phyloP scores from a whole-genome alignment of 2,113 vertebrate species.

The Hystrix brachyura region DNA sequence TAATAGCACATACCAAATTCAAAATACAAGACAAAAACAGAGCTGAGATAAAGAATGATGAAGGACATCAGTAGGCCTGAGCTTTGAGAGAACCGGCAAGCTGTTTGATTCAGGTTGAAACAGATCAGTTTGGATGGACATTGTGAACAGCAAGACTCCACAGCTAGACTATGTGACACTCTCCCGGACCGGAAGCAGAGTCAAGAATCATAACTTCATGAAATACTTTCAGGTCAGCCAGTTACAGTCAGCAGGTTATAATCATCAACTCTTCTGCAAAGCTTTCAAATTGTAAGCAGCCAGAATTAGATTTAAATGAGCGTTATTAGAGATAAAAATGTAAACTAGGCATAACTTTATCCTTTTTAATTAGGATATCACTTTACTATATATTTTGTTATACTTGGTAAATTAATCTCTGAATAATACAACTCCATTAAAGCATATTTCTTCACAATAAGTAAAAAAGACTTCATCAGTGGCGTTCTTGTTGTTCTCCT shows the following conservation, averaged over 20 bases:
- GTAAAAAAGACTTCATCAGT: background rate
- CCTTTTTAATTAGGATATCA: constrained; percentile 6
- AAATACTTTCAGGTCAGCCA: background rate
- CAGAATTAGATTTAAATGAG: background rate
- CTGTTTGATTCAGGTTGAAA: background rate
- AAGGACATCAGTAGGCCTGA: background rate
- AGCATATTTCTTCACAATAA: constrained; percentile 6
- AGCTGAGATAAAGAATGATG: background rate
- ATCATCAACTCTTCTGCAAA: constrained; percentile 1
- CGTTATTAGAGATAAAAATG: background rate
- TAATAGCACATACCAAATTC: background rate
- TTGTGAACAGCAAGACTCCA: background rate
- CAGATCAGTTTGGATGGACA: background rate
- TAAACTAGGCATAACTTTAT: background rate
- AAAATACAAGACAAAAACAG: background rate
- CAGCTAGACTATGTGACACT: background rate
- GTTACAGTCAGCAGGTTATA: background rate
- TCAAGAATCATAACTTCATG: background rate
- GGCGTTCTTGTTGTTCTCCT: background rate
- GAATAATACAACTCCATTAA: constrained; percentile 9
- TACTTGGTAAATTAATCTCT: background rate
- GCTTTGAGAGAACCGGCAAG: background rate
- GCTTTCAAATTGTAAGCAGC: background rate
- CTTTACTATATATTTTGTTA: background rate
- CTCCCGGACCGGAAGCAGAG: background rate